phyloP scores from a whole-genome alignment of 2,797 vertebrate genomes.

The Paratrypauchen microcephalus region DNA sequence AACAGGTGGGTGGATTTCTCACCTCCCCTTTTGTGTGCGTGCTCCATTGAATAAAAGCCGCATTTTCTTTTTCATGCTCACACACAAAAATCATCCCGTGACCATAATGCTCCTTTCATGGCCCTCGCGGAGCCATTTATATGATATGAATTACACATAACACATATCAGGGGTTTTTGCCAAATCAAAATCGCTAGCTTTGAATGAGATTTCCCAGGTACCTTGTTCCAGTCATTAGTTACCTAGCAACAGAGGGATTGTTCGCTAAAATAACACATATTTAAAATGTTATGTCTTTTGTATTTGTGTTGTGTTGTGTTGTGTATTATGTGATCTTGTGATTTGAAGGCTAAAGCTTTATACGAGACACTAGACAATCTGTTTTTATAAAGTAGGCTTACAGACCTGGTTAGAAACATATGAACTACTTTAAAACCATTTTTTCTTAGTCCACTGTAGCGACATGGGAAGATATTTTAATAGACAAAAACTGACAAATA shows the following conservation, averaged over 20 bases:
- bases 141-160: constrained; percentile 18
- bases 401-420: background rate
- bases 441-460: too few species aligned
- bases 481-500: too few species aligned
- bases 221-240: constrained; percentile 38
- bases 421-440: background rate
- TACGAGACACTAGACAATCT: background rate
- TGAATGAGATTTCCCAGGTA: constrained; percentile 26
- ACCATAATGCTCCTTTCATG: background rate
- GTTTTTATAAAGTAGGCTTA: background rate
- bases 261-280: constrained; percentile 21
- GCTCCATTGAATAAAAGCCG: constrained; percentile 41
- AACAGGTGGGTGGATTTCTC: constrained; percentile 35
- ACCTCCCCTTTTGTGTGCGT: constrained; percentile 21
- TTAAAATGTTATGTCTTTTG: background rate
- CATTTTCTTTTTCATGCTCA: constrained; percentile 28
- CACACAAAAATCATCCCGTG: constrained; percentile 9
- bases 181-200: constrained; percentile 28
- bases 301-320: background rate
- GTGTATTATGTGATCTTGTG: background rate
- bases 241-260: constrained; percentile 44
- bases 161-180: background rate
- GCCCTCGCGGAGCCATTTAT: constrained; percentile 9
- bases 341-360: background rate
- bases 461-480: too few species aligned